Evolutionary conservation across 2,113 vertebrate species (phyloP), one percentile per base, ranked within the genome.

Genomic region (Otus sunia): DNA sequence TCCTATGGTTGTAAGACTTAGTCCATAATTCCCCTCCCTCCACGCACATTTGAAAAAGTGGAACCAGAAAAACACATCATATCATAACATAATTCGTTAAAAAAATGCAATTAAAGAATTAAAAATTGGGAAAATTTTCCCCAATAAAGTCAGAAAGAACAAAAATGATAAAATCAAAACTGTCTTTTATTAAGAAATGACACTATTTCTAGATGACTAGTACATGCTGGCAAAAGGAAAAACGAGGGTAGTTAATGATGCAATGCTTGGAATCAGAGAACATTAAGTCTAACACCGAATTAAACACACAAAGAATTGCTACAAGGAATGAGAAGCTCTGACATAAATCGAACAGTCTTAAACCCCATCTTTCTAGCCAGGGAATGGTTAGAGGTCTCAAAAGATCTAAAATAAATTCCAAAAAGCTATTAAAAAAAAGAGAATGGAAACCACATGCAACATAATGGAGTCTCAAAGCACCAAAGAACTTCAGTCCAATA

Each of bases 391-490:
- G 82, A 92, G 45, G 72, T 96, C 96, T 93, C 94, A 93, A 79
- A 76, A 98, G 94, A 96, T 92, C 76, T 93, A 90, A 97, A 96
- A 78, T 91, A 96, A 97, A 97, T 96, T 97, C 81, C 90, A 94
- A 96, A 96, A 97, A 85, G 60, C 81, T 96, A 94, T 97, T 97
- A 97, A 96, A 97, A 92, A 74, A 95, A 90, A 47, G 77, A 92
- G 85, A 98, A 97, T 97, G 96, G 95, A 97, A 98, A 97, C 94
- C 97, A 98, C 92, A 97, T 97, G 95, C 79, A 94, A 93, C 71
- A 74, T 93, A 97, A 95, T 75, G 68, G 94, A 93, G 72, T 96
- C 94, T 96, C 94, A 92, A 91, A 95, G 86, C 89, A 94, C 88
- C 39, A 36, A 94, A 91, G 72, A 94, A 91, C 64, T 91, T 66